Evolutionary conservation across 1,140 invertebrate genomes (phyloP), one percentile per base, ranked within the genome.

Genomic region (Amyelois transitella): DNA sequence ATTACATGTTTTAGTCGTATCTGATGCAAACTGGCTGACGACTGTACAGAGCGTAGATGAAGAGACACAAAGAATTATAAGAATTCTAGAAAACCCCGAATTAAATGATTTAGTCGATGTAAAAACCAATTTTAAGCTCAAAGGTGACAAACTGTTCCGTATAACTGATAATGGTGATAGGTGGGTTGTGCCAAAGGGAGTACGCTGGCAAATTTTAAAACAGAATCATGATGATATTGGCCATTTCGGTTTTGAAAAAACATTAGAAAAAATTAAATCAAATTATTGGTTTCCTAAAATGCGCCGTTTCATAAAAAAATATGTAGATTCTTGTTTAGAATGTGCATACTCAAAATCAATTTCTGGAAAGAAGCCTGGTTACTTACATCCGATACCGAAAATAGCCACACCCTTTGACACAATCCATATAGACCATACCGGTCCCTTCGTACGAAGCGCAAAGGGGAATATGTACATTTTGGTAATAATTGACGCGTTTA

Each of bases 201-300:
- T n/a, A n/a, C n/a, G n/a, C n/a, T 51, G 50, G 25, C 50, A 51
- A 32, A 17, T 51, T 18, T 17, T 51, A 8, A 51, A 51, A 51
- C n/a, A 5, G n/a, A 51, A 51, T 21, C 50, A 51, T 22, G 50
- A 51, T 18, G 50, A 51, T 28, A 47, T 47, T 18, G 44, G 44
- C 19, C 18, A 14, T 18, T 17, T 14, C 8, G 12, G 1, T 5
- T 47, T 47, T 47, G 44, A 18, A 17, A 47, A 47, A 17, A 47
- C 18, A 12, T 47, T 18, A 5, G 44, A 18, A 6, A 6, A 7
- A n/a, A n/a, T n/a, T n/a, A n/a, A n/a, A n/a, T n/a, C n/a, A n/a
- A n/a, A n/a, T n/a, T n/a, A n/a, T n/a, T n/a, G n/a, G n/a, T n/a
- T n/a, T n/a, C n/a, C n/a, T n/a, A n/a, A n/a, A n/a, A n/a, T n/a